Evolutionary conservation across 2,888 invertebrate genomes (phyloP).

Genomic region (Agonopterix heracliana): DNA sequence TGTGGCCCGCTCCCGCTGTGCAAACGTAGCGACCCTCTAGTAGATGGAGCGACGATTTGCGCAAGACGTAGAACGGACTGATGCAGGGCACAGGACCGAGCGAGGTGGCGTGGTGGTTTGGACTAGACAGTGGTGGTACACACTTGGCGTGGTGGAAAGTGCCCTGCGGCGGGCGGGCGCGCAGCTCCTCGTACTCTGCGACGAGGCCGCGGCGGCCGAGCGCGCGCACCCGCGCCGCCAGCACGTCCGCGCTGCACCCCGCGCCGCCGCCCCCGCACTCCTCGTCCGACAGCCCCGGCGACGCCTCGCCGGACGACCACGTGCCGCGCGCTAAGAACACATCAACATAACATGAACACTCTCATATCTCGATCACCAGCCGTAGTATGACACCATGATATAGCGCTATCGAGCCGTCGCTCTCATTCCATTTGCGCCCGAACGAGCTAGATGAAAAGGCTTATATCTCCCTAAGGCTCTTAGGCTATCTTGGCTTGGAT

Average conservation of each 20-base stretch:
- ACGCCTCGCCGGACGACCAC: conserved; percentile 74
- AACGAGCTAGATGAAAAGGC: too few relatives aligned
- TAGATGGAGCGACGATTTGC: too few relatives aligned
- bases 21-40: too few relatives aligned
- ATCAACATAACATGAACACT: neutral
- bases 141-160: conserved; percentile 92
- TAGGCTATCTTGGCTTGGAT: too few relatives aligned
- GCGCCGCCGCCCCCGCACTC: conserved; percentile 80
- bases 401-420: too few relatives aligned
- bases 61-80: too few relatives aligned
- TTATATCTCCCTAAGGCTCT: too few relatives aligned
- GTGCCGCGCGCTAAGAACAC: conserved; percentile 49
- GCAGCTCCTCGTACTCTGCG: conserved; percentile 92
- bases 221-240: conserved; percentile 84
- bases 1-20: too few relatives aligned
- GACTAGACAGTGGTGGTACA: conserved; percentile 18
- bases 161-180: conserved; percentile 88
- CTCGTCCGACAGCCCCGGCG: conserved; percentile 93
- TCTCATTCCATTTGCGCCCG: too few relatives aligned
- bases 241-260: conserved; percentile 82
- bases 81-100: too few relatives aligned
- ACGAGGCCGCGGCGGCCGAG: conserved; percentile 88
- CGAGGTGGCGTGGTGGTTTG: too few relatives aligned
- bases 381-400: neutral
- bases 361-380: neutral